phyloP scores from a whole-genome alignment of 2,797 vertebrate genomes.

The Danio kyathit region DNA sequence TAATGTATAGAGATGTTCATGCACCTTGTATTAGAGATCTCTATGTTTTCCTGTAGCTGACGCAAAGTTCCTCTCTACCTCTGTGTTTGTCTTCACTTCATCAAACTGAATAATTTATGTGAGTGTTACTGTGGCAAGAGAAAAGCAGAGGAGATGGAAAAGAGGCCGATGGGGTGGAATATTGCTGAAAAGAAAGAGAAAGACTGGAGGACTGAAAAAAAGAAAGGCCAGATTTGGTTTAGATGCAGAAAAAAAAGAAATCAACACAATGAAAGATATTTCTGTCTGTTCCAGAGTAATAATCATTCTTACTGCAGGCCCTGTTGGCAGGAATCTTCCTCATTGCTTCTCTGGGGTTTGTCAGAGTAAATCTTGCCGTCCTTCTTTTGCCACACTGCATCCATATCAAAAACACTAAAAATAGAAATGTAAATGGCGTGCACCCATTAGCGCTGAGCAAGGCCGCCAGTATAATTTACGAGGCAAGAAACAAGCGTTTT shows the following conservation, averaged over 20 bases:
- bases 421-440: conserved; percentile 8
- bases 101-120: conserved; percentile 79
- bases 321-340: neutral
- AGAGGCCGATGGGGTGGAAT: conserved; percentile 46
- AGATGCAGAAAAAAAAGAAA: neutral
- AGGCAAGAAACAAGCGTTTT: conserved; percentile 1
- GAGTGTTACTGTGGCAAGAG: conserved; percentile 58
- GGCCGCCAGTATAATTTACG: neutral
- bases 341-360: neutral
- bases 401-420: conserved; percentile 25
- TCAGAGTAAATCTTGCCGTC: neutral
- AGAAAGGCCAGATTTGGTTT: conserved; percentile 26
- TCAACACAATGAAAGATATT: neutral
- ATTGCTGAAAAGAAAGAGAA: conserved; percentile 29
- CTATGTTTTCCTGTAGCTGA: neutral
- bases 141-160: conserved; percentile 48
- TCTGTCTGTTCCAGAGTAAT: neutral
- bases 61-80: neutral
- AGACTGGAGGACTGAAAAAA: neutral
- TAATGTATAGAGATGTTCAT: neutral
- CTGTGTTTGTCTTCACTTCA: conserved; percentile 58
- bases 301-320: neutral
- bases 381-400: neutral
- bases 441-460: neutral
- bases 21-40: neutral